phyloP scores from a whole-genome alignment of 2,888 invertebrate genomes.

The Dasypolia templi region DNA sequence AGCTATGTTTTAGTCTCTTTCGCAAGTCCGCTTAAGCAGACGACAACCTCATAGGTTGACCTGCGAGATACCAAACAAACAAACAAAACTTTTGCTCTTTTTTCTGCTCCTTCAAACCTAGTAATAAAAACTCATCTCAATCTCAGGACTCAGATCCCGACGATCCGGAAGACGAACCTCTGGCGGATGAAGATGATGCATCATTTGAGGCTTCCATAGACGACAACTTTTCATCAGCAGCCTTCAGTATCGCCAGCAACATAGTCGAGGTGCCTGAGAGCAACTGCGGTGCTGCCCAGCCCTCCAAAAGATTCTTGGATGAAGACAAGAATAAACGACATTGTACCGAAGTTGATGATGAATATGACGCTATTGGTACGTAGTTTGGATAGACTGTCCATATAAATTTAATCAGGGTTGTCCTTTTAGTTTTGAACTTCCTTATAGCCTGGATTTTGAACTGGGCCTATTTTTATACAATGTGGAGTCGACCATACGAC shows the following conservation, averaged over 20 bases:
- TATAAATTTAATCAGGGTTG: too few relatives aligned
- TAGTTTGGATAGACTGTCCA: not conserved
- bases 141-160: constrained; percentile 77
- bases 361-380: constrained; percentile 87
- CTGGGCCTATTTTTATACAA: not conserved
- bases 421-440: not conserved
- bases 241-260: constrained; percentile 54
- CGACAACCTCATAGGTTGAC: too few relatives aligned
- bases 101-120: not conserved
- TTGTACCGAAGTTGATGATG: constrained; percentile 82
- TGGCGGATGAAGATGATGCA: constrained; percentile 63
- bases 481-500: too few relatives aligned
- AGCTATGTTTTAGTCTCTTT: not conserved
- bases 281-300: constrained; percentile 21
- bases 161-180: constrained; percentile 55
- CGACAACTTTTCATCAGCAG: constrained; percentile 53
- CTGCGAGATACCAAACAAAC: too few relatives aligned
- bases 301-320: constrained; percentile 61
- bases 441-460: not conserved
- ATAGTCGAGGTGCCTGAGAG: constrained; percentile 69
- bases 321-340: constrained; percentile 77
- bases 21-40: too few relatives aligned
- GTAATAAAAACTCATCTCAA: not conserved
- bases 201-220: constrained; percentile 39
- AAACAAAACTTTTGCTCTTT: not conserved